Percentiles rank a stretch among this genome's conserved stretches.
Evolutionary conservation across 2,113 vertebrate genomes (phyloP).

Genomic region (Rhinolophus sinicus): DNA sequence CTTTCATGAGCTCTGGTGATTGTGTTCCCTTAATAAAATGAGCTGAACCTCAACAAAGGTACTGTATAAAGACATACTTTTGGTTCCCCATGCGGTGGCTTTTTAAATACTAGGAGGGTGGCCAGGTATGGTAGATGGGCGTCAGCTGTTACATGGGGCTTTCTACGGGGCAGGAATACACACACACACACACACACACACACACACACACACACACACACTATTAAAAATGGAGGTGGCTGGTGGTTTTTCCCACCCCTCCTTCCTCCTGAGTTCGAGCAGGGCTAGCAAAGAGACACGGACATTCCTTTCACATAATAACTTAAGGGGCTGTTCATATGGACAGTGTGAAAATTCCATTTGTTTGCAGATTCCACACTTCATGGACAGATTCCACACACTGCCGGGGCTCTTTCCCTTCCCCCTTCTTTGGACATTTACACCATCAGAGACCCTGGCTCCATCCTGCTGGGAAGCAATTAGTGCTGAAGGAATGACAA

Average conservation of each 20-base stretch:
- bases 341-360: neutral
- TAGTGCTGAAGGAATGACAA: neutral
- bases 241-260: fast-evolving
- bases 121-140: neutral
- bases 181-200: neutral
- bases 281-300: neutral
- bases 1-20: neutral
- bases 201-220: neutral
- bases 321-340: neutral
- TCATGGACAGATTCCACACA: slow-evolving; percentile 53
- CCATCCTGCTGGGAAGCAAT: slow-evolving; percentile 65
- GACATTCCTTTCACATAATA: neutral
- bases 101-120: neutral
- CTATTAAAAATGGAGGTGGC: neutral
- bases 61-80: neutral
- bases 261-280: neutral
- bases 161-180: neutral
- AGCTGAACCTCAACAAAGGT: neutral
- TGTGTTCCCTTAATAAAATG: neutral
- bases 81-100: neutral
- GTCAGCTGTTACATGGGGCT: neutral
- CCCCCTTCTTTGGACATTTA: neutral
- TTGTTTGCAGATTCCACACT: slow-evolving; percentile 58
- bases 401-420: neutral
- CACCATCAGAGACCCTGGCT: neutral